These are phyloP conservation scores for Lagria hirta DNA, from an alignment of 2,888 invertebrate genomes.

Conservation along the genomic window DNA sequence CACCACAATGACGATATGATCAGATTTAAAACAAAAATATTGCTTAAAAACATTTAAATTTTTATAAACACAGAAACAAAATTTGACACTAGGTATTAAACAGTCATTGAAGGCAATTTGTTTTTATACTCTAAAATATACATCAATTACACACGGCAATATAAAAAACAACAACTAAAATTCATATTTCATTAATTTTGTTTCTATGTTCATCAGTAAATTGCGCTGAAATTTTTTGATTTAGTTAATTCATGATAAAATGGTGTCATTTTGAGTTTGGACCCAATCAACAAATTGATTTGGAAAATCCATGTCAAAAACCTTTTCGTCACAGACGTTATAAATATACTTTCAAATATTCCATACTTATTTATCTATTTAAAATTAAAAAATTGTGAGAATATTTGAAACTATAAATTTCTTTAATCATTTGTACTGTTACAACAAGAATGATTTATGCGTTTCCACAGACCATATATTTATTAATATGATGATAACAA, in stretches of 20 bases:
- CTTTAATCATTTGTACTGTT: conserved; percentile 46
- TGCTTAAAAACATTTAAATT: conserved; percentile 20
- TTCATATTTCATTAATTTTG: conserved; percentile 9
- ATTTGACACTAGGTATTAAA: conserved; percentile 7
- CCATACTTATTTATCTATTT: conserved; percentile 21
- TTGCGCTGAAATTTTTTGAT: conserved; percentile 11
- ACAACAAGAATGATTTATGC: conserved; percentile 44
- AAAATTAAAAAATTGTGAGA: no score
- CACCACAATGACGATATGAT: conserved; percentile 42
- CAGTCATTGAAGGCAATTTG: conserved; percentile 13
- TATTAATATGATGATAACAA: conserved; percentile 3
- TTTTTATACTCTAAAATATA: conserved; percentile 2
- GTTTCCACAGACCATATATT: conserved; percentile 33
- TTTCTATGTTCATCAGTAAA: conserved; percentile 18
- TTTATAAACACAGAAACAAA: conserved; percentile 20
- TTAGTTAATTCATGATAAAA: conserved; percentile 16
- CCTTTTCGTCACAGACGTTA: conserved; percentile 13
- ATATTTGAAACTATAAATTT: conserved; percentile 23
- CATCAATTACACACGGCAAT: conserved; percentile 10
- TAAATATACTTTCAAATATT: conserved; percentile 19
- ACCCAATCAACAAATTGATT: conserved; percentile 32
- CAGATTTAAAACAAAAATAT: conserved; percentile 29
- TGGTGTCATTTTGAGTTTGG: conserved; percentile 26
- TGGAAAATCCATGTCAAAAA: conserved; percentile 26
- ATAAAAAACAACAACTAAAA: conserved; percentile 12